Evolutionary conservation across 2,888 invertebrate genomes (phyloP).

Genomic region (Xestia rhomboidea): DNA sequence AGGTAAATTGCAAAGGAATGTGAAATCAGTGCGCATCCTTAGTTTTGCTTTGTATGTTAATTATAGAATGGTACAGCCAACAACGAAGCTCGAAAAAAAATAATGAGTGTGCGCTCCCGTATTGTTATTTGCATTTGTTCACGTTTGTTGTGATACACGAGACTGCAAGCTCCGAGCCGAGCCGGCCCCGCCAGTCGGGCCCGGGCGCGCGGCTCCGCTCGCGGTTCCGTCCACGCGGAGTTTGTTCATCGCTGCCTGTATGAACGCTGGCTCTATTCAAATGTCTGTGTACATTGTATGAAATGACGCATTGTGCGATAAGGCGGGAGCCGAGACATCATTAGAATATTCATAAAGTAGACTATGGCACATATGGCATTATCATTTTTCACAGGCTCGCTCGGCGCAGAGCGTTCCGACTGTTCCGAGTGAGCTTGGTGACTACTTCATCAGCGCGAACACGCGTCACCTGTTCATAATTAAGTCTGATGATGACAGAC

Average conservation of each 20-base stretch:
- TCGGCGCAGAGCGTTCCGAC: constrained; percentile 13
- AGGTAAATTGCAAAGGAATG: constrained; percentile 57
- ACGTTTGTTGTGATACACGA: constrained; percentile 28
- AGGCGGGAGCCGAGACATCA: constrained; percentile 34
- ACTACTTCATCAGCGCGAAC: constrained; percentile 34
- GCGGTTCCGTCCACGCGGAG: background rate
- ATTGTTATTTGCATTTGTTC: constrained; percentile 42
- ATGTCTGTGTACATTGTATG: constrained; percentile 38
- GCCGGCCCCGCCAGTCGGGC: background rate
- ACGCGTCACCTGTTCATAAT: constrained; percentile 13
- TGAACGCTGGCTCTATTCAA: constrained; percentile 37
- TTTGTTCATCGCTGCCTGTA: constrained; percentile 34
- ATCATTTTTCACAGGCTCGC: constrained; percentile 5
- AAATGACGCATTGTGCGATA: constrained; percentile 52
- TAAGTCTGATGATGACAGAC: constrained; percentile 27
- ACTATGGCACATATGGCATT: constrained; percentile 12
- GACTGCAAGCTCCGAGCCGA: background rate
- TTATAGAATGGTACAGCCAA: constrained; percentile 67
- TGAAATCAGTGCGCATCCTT: constrained; percentile 68
- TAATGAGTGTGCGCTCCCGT: constrained; percentile 51
- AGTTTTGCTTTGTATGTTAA: constrained; percentile 74
- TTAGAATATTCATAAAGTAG: constrained; percentile 50
- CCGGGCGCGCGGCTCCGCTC: background rate
- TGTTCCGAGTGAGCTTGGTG: constrained; percentile 19
- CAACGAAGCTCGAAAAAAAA: constrained; percentile 66